phyloP scores from a whole-genome alignment of 2,888 invertebrate species.

The Melinaea marsaeus region DNA sequence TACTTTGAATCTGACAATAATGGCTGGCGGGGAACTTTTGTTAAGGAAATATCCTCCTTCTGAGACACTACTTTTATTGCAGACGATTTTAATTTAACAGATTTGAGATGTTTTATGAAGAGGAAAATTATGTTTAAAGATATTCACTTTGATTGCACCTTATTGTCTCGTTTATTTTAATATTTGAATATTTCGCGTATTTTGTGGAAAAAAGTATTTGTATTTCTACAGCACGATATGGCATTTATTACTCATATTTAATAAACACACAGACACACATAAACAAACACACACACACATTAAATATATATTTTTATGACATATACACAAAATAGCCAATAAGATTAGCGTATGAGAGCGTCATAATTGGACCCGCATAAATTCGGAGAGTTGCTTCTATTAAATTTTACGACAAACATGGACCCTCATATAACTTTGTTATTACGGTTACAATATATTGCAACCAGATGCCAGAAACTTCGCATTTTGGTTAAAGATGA shows the following conservation, averaged over 20 bases:
- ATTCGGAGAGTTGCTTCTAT: constrained; percentile 65
- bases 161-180: neutral
- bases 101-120: constrained; percentile 18
- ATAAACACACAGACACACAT: too few species aligned
- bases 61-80: constrained; percentile 25
- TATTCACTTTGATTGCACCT: constrained; percentile 5
- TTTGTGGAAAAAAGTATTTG: neutral
- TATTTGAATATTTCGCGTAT: constrained; percentile 5
- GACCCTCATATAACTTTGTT: constrained; percentile 72
- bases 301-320: constrained; percentile 35
- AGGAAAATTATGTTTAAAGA: constrained; percentile 19
- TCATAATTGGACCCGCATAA: constrained; percentile 59
- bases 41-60: constrained; percentile 24
- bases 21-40: constrained; percentile 19
- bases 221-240: too few species aligned
- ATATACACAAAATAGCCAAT: constrained; percentile 43
- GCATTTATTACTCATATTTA: too few species aligned
- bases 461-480: constrained; percentile 47
- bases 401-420: constrained; percentile 71
- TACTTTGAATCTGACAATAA: constrained; percentile 30
- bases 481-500: constrained; percentile 41
- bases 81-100: constrained; percentile 17
- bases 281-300: neutral
- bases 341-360: constrained; percentile 46
- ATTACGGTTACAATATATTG: constrained; percentile 70